Evolutionary conservation across 2,797 vertebrate genomes (phyloP), one percentile per base, ranked within the genome.

Genomic region (Bradypodion pumilum): DNA sequence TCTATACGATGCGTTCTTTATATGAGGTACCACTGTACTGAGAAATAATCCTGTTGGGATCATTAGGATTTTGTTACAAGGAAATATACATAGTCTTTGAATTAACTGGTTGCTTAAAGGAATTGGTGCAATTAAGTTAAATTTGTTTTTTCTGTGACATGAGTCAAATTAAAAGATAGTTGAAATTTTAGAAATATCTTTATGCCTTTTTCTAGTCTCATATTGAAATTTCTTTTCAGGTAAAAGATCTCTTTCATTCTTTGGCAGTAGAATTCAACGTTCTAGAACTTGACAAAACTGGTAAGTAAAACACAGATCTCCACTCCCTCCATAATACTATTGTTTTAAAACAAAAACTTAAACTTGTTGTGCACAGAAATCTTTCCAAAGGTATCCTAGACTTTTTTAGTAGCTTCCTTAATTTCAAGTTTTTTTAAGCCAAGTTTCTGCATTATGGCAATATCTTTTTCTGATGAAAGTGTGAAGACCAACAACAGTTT

Each of bases 221-320:
- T 79, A 60, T 73, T 29, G 44, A 23, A 60, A 52, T 84, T 86
- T 93, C 77, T 88, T 27, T 95, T 19, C 80, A 99, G 99, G 98
- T 99, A 74, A 99, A 99, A 91, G 97, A 98, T 25, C 95, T 99
- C 56, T 99, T 99, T 94, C 94, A 88, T 63, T 96, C 97, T 68
- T 82, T 99, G 88, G 95, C 93, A 40, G 95, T 97, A 52, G 95
- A 96, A 8, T 98, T 91, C 82, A 96, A 96, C 2, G 94, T 95
- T 77, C 82, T 99, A 94, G 98, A 99, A 88, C 92, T 99, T 89
- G 98, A 99, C 94, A 92, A 97, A 74, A 94, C 96, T 1, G 97
- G 99, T 99, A 94, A 98, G 97, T 91, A 81, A 66, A 63, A 42
- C 19, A 1, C n/a, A 15, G 8, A 19, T 78, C 29, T 32, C 52